phyloP scores from a whole-genome alignment of 2,113 vertebrate species.

The Plotosus lineatus region DNA sequence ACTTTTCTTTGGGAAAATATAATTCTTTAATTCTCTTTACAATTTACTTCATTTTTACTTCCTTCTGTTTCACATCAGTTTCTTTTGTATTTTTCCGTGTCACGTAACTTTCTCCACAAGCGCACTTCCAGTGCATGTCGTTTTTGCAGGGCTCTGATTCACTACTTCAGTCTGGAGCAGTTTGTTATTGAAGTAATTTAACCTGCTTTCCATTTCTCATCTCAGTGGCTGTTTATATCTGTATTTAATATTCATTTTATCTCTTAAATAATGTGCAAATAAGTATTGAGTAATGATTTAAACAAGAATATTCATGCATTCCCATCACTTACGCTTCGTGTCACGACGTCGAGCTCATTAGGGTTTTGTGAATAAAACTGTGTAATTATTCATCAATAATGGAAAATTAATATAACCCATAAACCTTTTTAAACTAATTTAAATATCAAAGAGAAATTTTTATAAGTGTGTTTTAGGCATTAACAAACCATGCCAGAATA shows the following conservation, averaged over 20 bases:
- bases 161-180: conserved; percentile 4
- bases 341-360: not conserved
- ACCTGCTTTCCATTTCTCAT: conserved; percentile 4
- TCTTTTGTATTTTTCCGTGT: not conserved
- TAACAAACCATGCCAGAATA: not conserved
- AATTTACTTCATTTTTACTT: no score
- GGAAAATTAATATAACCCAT: conserved; percentile 10
- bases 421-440: not conserved
- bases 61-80: no score
- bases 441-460: not conserved
- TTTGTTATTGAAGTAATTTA: not conserved
- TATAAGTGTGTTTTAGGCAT: not conserved
- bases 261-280: conserved; percentile 8
- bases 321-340: conserved; percentile 12
- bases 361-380: conserved; percentile 14
- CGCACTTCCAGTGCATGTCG: not conserved
- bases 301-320: conserved; percentile 1
- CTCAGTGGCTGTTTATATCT: not conserved
- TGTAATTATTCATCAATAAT: conserved; percentile 23
- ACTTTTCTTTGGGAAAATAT: not conserved
- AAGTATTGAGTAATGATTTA: conserved; percentile 12
- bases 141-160: not conserved
- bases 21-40: no score
- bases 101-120: not conserved
- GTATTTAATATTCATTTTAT: conserved; percentile 1